Conservation (phyloP, 2,113 vertebrate genomes). For the Struthio camelus region DNA sequence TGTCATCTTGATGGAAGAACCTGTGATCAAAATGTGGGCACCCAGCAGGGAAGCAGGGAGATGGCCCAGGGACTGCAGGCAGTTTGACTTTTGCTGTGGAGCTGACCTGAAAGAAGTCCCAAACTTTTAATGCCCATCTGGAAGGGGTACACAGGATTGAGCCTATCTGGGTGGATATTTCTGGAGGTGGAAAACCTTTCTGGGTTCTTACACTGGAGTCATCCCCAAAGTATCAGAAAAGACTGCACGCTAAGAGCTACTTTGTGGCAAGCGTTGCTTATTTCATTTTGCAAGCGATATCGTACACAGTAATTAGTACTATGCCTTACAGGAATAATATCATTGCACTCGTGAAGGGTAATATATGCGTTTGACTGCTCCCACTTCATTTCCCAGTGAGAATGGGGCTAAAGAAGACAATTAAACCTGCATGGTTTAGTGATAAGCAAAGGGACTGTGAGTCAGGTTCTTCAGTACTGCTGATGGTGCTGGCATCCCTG, state of each 20-base stretch:
- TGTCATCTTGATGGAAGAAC: background rate
- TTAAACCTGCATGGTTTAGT: background rate
- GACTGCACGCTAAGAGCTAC: background rate
- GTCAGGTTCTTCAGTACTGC: background rate
- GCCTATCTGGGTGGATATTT: background rate
- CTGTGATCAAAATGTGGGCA: background rate
- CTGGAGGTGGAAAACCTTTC: background rate
- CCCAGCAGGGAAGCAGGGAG: fast-evolving
- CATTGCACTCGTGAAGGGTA: background rate
- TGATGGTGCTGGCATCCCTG: background rate
- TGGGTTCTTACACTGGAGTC: background rate
- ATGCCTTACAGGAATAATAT: background rate
- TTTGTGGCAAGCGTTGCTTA: background rate
- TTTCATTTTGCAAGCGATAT: background rate
- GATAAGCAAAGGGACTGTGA: background rate
- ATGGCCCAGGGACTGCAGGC: background rate
- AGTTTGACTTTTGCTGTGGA: background rate
- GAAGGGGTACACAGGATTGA: background rate
- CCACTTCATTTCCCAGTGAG: background rate
- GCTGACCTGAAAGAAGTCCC: background rate
- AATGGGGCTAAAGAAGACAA: background rate
- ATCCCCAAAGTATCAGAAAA: background rate
- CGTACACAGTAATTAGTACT: background rate
- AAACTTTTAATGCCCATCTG: background rate
- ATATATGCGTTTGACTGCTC: background rate